Evolutionary conservation across 2,888 invertebrate species (phyloP).

Genomic region (Papilio gigon): DNA sequence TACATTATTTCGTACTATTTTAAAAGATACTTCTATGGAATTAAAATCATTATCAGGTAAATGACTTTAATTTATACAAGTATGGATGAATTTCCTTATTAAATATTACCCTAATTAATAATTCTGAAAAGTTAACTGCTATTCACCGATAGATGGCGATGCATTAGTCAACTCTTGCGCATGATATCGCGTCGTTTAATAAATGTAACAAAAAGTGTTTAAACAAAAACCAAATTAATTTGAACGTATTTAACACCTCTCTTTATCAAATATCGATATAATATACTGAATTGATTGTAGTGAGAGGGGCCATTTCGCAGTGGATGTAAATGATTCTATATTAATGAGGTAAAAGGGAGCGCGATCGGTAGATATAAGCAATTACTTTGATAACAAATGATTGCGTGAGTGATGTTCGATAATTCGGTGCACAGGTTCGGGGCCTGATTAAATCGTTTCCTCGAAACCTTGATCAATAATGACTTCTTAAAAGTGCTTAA

Average conservation of each 20-base stretch:
- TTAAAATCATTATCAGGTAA: too few species aligned
- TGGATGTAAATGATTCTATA: slow-evolving; percentile 69
- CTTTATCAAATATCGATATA: neutral
- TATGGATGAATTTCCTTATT: too few species aligned
- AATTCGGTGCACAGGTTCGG: slow-evolving; percentile 53
- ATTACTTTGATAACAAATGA: slow-evolving; percentile 72
- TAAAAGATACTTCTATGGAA: too few species aligned
- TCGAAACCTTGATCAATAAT: slow-evolving; percentile 34
- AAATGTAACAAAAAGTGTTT: slow-evolving; percentile 24
- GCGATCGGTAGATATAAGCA: slow-evolving; percentile 59
- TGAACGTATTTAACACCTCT: slow-evolving; percentile 46
- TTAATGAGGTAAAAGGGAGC: slow-evolving; percentile 68
- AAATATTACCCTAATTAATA: too few species aligned
- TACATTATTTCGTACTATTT: too few species aligned
- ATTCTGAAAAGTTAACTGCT: too few species aligned
- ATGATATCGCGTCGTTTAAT: slow-evolving; percentile 54
- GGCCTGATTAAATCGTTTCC: slow-evolving; percentile 41
- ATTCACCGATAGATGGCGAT: slow-evolving; percentile 69
- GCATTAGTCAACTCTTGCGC: slow-evolving; percentile 56
- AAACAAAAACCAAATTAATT: slow-evolving; percentile 39
- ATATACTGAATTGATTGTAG: neutral
- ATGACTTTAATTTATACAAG: too few species aligned
- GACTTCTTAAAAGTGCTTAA: neutral
- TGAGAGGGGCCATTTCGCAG: slow-evolving; percentile 20
- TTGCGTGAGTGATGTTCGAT: slow-evolving; percentile 65